Base-by-base conservation (phyloP, 2,797 vertebrate species). In the Myotis daubentonii region DNA sequence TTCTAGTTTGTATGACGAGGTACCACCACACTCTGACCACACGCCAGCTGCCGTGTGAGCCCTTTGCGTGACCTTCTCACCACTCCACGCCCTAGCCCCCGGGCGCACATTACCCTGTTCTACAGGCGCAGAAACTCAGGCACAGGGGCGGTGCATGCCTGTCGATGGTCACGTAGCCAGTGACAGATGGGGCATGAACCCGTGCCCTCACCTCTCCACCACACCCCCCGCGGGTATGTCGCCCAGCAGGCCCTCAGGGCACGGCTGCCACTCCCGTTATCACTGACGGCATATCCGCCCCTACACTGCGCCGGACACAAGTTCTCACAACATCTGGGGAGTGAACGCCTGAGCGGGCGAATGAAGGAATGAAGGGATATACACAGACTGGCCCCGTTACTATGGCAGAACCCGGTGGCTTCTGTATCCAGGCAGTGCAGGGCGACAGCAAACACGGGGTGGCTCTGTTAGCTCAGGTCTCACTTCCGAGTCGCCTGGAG, bases 201-300 rank as follows among this genome's bases (percentile, higher is more conserved):
- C 3, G 5, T 33, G 30, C 30, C 22, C 33, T 51, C 4, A 10
- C 13, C 47, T 44, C 17, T 65, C 76, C 36, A 36, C 13, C 53
- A 16, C 3, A 0, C 36, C 28, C 49, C 47, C 10, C 4, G 13
- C 1, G 0, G 2, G 20, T 38, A 68, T 25, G 76, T 49, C 22
- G 8, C 36, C 23, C 36, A 3, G 17, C 22, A 17, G n/a, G 60
- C 20, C 15, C 87, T 28, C 38, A 6, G 25, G 2, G 30, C 55
- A 0, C 0, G 2, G 30, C 70, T 4, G 11, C 41, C 17, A 0
- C 66, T 20, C 44, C 41, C 1, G 1, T 5, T 17, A 0, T 4
- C 28, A 7, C 86, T 16, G 22, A 55, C 0, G 0, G 57, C 80
- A 12, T 36, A 12, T 8, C 78, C 33, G 47, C 41, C 53, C 25